phyloP scores from a whole-genome alignment of 2,888 invertebrate genomes.

The Agrilus biguttatus region DNA sequence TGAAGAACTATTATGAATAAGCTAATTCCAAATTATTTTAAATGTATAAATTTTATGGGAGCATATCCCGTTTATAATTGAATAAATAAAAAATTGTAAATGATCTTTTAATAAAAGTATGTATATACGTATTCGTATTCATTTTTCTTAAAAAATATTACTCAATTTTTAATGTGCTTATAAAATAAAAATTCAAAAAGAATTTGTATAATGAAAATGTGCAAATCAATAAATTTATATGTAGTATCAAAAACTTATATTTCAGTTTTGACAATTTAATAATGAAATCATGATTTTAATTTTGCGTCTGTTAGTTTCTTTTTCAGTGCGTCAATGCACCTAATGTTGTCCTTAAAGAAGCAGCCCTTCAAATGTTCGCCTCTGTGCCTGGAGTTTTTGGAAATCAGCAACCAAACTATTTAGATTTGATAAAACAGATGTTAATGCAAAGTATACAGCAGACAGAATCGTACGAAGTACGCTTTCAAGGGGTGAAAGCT shows the following conservation, averaged over 20 bases:
- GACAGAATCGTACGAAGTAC: conserved; percentile 55
- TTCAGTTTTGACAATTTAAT: too few relatives aligned
- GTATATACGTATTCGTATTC: too few relatives aligned
- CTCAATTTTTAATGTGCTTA: conserved; percentile 1
- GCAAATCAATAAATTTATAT: too few relatives aligned
- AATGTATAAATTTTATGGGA: too few relatives aligned
- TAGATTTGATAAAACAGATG: conserved; percentile 93
- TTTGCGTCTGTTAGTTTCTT: conserved; percentile 44
- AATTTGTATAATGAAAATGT: too few relatives aligned
- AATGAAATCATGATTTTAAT: not conserved
- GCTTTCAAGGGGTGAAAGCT: conserved; percentile 71
- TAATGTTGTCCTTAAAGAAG: conserved; percentile 73
- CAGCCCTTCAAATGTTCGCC: conserved; percentile 88
- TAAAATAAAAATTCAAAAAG: not conserved
- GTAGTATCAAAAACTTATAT: too few relatives aligned
- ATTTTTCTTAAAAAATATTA: too few relatives aligned
- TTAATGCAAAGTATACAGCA: conserved; percentile 61
- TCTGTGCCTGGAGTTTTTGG: conserved; percentile 96
- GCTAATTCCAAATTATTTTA: too few relatives aligned
- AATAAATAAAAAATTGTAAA: too few relatives aligned
- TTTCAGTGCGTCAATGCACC: conserved; percentile 86
- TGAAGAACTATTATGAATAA: too few relatives aligned
- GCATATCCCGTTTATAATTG: too few relatives aligned
- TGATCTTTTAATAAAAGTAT: too few relatives aligned
- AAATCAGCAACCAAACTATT: conserved; percentile 79